Evolutionary conservation across 2,888 invertebrate genomes (phyloP).

Genomic region (Hofmannophila pseudospretella): DNA sequence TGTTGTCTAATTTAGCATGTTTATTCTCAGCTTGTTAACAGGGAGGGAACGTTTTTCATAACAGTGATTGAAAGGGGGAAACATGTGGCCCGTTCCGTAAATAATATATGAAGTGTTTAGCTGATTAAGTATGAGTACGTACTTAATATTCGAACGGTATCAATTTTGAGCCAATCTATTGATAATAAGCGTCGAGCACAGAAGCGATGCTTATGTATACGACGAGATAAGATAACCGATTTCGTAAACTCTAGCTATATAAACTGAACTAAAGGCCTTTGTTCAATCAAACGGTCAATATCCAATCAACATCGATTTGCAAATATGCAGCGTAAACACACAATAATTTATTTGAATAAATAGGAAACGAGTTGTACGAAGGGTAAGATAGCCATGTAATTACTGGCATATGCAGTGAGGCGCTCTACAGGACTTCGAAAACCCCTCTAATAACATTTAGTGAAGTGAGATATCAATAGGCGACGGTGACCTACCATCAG

Average conservation of each 20-base stretch:
- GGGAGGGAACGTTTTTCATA: not conserved
- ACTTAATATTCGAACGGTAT: slow-evolving; percentile 25
- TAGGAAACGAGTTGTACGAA: no score
- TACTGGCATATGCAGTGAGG: no score
- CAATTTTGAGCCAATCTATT: slow-evolving; percentile 32
- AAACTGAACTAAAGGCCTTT: slow-evolving; percentile 19
- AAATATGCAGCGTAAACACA: no score
- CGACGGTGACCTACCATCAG: no score
- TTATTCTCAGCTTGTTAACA: slow-evolving; percentile 1
- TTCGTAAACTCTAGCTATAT: slow-evolving; percentile 9
- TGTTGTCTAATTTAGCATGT: not conserved
- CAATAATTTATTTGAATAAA: no score
- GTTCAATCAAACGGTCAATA: no score
- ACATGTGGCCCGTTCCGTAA: not conserved
- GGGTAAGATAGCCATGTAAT: no score
- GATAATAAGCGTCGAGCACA: slow-evolving; percentile 31
- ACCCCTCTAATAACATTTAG: no score
- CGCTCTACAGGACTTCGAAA: no score
- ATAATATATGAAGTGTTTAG: slow-evolving; percentile 24
- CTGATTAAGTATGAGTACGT: slow-evolving; percentile 29
- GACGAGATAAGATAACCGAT: slow-evolving; percentile 20
- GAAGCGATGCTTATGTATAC: slow-evolving; percentile 30
- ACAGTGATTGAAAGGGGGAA: not conserved
- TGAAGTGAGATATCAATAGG: no score
- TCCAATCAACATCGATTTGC: no score